phyloP scores from a whole-genome alignment of 2,888 invertebrate species.

The Meiosimyza platycephala region DNA sequence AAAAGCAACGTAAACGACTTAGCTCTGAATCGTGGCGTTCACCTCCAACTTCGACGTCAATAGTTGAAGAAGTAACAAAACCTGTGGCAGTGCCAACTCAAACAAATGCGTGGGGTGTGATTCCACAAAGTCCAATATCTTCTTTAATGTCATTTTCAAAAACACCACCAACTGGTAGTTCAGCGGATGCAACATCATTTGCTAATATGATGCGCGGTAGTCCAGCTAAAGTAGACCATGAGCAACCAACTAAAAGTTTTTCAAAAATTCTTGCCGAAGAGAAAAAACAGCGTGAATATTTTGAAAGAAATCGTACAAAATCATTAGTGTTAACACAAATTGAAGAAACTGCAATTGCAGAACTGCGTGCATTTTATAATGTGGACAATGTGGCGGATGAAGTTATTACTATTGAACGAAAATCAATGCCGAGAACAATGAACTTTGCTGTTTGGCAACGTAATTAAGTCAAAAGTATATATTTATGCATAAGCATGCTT shows the following conservation, averaged over 20 bases:
- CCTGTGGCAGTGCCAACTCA: conserved; percentile 48
- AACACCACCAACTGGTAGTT: conserved; percentile 53
- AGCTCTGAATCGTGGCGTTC: conserved; percentile 65
- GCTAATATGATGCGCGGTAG: conserved; percentile 59
- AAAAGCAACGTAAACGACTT: conserved; percentile 71
- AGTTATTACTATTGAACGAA: conserved; percentile 73
- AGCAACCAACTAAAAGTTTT: conserved; percentile 54
- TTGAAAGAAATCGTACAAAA: conserved; percentile 78
- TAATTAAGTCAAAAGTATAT: conserved; percentile 45
- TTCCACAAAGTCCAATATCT: conserved; percentile 43
- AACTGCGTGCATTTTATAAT: conserved; percentile 80
- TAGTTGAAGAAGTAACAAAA: conserved; percentile 42
- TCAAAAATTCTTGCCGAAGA: conserved; percentile 79
- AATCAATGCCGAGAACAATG: conserved; percentile 53
- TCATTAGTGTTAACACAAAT: conserved; percentile 82
- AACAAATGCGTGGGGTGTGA: conserved; percentile 60
- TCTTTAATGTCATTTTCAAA: background rate
- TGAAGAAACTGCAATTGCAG: conserved; percentile 88
- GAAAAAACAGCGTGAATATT: conserved; percentile 77
- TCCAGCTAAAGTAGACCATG: conserved; percentile 34
- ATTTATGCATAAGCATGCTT: too few relatives aligned
- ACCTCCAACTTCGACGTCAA: conserved; percentile 23
- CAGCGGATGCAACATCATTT: conserved; percentile 58
- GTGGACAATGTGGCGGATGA: conserved; percentile 78
- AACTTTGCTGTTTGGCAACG: conserved; percentile 63